Base-by-base conservation (phyloP, 2,797 vertebrate species). In the Bucorvus abyssinicus region DNA sequence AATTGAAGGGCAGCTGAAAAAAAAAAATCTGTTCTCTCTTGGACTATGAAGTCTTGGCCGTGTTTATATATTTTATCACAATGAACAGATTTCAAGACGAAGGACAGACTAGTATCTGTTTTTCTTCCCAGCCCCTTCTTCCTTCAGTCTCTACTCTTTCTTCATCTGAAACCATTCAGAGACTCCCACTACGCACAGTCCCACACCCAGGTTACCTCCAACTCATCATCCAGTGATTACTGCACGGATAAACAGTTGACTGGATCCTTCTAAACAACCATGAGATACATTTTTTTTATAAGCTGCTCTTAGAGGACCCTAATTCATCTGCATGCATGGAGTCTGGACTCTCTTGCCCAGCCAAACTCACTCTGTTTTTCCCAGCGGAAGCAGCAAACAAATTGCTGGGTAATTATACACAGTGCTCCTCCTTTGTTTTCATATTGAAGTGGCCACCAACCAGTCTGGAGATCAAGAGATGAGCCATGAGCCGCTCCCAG, bases 41-140 rank as follows among this genome's bases (percentile, higher is more conserved):
- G 69, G 40, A 85, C 76, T 73, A 47, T 34, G 77, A 84, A 76
- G n/a, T 80, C 91, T 88, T 94, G 94, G 84, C 69, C 57, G n/a
- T 90, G 87, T 94, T 84, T 91, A 81, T 94, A 7, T 94, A 44
- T 92, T 97, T 97, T 96, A 92, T 95, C 95, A 85, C 79, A 77
- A 84, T 83, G 85, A 96, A 77, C 36, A 84, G 92, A 96, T 97
- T 97, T 96, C 77, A 86, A 91, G 95, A 96, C 84, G 30, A 97
- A 96, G 90, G 95, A 93, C 92, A 95, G 94, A 60, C 68, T 68
- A 75, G 93, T 79, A 86, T 97, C 93, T 97, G 96, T 27, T 92
- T 97, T 97, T 90, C 80, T 78, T 97, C 95, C 89, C 73, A 67
- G 44, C 19, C 68, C 49, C 9, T 47, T 92, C 86, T 89, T 94